Conservation (phyloP, 2,113 vertebrate species). For the Girardinichthys multiradiatus region DNA sequence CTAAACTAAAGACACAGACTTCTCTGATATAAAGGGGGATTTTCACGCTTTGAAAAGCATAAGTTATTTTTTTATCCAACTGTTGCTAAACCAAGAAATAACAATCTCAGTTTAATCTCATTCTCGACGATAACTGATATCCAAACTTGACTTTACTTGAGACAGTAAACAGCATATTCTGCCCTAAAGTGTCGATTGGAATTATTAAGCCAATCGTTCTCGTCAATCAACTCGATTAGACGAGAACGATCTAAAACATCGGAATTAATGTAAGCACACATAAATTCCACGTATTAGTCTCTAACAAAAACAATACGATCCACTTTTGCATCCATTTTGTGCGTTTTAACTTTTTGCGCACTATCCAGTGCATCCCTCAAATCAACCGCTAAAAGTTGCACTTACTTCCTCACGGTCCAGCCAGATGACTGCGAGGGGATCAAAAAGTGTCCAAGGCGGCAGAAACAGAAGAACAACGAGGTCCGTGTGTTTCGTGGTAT, state of each 20-base stretch:
- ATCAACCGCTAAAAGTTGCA: constrained; percentile 65
- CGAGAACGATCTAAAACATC: neutral
- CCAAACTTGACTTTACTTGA: neutral
- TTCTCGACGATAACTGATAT: neutral
- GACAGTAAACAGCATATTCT: neutral
- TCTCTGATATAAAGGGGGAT: constrained; percentile 1
- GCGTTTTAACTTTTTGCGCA: constrained; percentile 24
- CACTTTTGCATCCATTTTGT: neutral
- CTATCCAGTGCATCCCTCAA: constrained; percentile 13
- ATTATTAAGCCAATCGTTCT: neutral
- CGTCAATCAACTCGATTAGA: too few species aligned
- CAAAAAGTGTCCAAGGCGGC: constrained; percentile 63
- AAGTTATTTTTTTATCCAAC: neutral
- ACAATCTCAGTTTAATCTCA: neutral
- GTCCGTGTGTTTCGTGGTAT: constrained; percentile 43
- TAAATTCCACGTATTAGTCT: neutral
- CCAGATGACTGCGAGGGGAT: constrained; percentile 42
- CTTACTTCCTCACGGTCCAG: constrained; percentile 69
- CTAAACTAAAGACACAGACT: constrained; percentile 1
- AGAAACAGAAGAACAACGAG: constrained; percentile 22
- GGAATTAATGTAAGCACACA: neutral
- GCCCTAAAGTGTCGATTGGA: neutral
- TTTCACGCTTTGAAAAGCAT: neutral
- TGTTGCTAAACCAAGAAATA: neutral
- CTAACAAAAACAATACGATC: neutral